Percentiles rank a stretch among this genome's conserved stretches.
Conservation (phyloP, 2,888 invertebrate species). For the Allolobophora icterica region DNA sequence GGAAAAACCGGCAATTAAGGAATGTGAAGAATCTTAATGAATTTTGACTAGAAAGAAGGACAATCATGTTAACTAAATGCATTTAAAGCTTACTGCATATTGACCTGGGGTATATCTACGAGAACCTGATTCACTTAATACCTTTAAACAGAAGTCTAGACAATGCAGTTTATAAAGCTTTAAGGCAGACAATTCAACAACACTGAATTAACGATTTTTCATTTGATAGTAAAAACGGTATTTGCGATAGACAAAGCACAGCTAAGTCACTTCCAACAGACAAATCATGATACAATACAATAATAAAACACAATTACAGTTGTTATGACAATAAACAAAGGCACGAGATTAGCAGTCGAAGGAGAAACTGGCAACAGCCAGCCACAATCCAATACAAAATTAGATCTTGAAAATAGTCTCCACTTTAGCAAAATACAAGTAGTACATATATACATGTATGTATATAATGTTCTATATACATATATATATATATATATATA, state of each 20-base stretch:
- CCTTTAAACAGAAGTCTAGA: not conserved
- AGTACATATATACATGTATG: not conserved
- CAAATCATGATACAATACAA: not conserved
- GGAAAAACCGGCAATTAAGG: not conserved
- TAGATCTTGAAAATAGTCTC: not conserved
- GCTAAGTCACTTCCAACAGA: too few relatives aligned
- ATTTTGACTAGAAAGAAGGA: not conserved
- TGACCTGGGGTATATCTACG: not conserved
- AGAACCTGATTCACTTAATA: not conserved
- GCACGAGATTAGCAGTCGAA: not conserved
- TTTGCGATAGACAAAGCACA: not conserved
- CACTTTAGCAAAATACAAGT: not conserved
- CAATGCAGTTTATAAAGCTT: not conserved
- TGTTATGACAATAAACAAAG: not conserved
- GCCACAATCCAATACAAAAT: not conserved
- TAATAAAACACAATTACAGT: not conserved
- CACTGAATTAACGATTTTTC: not conserved
- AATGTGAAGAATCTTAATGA: not conserved
- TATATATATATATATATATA: not conserved
- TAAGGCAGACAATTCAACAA: not conserved
- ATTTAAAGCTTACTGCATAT: not conserved
- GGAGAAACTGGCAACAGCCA: not conserved
- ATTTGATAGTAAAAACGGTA: not conserved
- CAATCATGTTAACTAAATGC: not conserved
- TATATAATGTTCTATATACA: not conserved